Conservation (phyloP, 2,797 vertebrate genomes). For the Gouania willdenowi region DNA sequence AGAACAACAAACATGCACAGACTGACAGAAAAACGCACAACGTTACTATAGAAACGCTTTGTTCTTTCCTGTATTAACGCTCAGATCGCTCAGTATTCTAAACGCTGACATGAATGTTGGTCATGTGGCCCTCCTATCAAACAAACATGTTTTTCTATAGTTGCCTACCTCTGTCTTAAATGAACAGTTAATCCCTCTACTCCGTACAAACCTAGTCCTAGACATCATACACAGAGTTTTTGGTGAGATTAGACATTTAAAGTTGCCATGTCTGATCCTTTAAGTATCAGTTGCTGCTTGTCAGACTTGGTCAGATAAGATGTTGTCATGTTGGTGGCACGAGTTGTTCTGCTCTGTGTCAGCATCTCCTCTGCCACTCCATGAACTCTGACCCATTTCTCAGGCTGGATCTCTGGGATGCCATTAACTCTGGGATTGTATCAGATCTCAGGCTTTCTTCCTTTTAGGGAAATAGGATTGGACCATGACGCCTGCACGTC, state of each 20-base stretch:
- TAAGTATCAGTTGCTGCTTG: neutral
- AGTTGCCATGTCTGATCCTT: neutral
- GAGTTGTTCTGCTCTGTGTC: slow-evolving; percentile 24
- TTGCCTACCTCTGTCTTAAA: too few species aligned
- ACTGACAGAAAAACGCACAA: too few species aligned
- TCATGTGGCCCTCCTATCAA: too few species aligned
- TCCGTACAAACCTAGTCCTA: neutral
- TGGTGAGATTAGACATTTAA: slow-evolving; percentile 1
- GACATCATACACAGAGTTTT: neutral
- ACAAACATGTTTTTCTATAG: too few species aligned
- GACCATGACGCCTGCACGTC: too few species aligned
- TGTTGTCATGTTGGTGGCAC: slow-evolving; percentile 15
- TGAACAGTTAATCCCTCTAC: too few species aligned
- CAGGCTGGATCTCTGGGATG: slow-evolving; percentile 5
- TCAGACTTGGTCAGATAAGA: slow-evolving; percentile 20
- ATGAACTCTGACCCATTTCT: slow-evolving; percentile 57
- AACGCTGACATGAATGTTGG: too few species aligned
- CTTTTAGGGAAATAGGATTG: neutral
- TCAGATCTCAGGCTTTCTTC: neutral
- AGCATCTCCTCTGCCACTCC: slow-evolving; percentile 22
- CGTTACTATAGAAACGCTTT: too few species aligned
- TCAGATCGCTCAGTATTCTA: too few species aligned
- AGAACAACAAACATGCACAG: too few species aligned
- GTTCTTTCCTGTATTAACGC: too few species aligned
- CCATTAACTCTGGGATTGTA: slow-evolving; percentile 2